Conservation (phyloP, 2,113 vertebrate species). For the Cyanocitta stelleri region DNA sequence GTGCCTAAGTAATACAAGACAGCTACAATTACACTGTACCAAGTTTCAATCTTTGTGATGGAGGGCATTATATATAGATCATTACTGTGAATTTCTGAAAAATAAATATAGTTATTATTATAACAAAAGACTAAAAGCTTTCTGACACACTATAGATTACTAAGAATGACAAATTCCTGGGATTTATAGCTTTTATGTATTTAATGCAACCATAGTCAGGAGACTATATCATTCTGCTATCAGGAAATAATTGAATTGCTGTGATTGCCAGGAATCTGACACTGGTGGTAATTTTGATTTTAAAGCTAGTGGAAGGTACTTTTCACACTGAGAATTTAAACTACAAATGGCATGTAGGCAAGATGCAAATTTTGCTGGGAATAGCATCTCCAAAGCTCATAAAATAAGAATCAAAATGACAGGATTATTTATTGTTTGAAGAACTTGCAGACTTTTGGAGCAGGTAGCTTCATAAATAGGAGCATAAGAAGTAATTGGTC, state of each 20-base stretch:
- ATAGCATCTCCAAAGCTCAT: constrained; percentile 7
- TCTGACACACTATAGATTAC: not conserved
- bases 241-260: constrained; percentile 28
- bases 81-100: constrained; percentile 6
- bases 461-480: not conserved
- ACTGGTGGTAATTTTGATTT: constrained; percentile 38
- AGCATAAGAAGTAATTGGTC: not conserved
- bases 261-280: constrained; percentile 24
- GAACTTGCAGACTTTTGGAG: not conserved
- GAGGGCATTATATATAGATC: not conserved
- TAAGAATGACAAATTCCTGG: constrained; percentile 9
- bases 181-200: constrained; percentile 33
- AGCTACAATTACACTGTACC: not conserved
- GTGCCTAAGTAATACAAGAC: not conserved
- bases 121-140: constrained; percentile 42
- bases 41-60: not conserved
- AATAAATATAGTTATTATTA: constrained; percentile 33
- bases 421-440: not conserved
- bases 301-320: constrained; percentile 20
- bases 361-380: not conserved
- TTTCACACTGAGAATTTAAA: constrained; percentile 17
- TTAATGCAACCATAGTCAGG: constrained; percentile 13
- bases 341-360: not conserved
- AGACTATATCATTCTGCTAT: constrained; percentile 5
- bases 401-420: constrained; percentile 15